A percentile compares a stretch with the other conserved stretches of the same genome.
phyloP scores from a whole-genome alignment of 2,797 vertebrate species.

The Dendrocincla tyrannina region DNA sequence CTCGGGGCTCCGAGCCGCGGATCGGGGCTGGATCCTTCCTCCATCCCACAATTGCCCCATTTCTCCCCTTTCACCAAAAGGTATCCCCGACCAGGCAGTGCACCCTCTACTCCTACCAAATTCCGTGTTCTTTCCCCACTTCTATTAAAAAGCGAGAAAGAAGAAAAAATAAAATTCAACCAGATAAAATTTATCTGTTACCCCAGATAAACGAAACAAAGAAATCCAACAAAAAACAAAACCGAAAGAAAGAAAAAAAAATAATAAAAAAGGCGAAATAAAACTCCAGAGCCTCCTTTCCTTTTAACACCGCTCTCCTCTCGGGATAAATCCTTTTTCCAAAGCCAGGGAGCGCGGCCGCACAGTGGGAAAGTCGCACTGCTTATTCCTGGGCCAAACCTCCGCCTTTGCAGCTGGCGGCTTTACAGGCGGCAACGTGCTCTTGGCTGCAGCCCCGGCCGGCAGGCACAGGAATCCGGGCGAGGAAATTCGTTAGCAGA shows the following conservation, averaged over 20 bases:
- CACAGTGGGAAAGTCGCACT: neutral
- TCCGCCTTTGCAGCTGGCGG: neutral
- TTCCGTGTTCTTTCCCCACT: rapidly evolving
- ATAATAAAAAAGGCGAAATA: neutral
- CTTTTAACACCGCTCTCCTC: neutral
- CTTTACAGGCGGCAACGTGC: neutral
- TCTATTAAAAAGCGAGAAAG: neutral
- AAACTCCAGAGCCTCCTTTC: neutral
- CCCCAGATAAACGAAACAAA: neutral
- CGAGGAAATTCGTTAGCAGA: neutral
- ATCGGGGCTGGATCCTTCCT: neutral
- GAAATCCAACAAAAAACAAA: neutral
- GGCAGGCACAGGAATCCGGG: neutral
- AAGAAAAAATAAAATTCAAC: rapidly evolving
- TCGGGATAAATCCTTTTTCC: neutral
- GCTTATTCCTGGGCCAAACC: neutral
- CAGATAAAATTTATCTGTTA: neutral
- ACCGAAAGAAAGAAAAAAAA: rapidly evolving
- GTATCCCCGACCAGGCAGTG: neutral
- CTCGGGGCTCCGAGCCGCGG: neutral
- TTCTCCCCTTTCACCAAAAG: neutral
- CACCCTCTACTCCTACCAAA: neutral
- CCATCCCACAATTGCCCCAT: rapidly evolving
- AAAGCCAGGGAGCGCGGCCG: neutral
- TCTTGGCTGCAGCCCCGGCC: neutral